Evolutionary conservation across 2,888 invertebrate species (phyloP).

Genomic region (Pardosa pseudoannulata): DNA sequence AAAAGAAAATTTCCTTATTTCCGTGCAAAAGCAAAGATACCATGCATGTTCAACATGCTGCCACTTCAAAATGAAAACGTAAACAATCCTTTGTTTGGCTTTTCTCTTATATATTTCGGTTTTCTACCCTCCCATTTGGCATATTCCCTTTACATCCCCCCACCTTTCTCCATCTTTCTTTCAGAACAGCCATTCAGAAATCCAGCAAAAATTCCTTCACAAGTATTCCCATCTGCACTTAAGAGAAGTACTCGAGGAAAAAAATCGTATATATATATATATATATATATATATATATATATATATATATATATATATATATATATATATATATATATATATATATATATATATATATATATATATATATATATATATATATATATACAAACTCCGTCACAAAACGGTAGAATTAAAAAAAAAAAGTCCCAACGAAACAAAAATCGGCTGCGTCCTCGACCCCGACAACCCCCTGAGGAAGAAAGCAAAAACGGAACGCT

Average conservation of each 20-base stretch:
- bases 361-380: too few species aligned
- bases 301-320: too few species aligned
- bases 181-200: neutral
- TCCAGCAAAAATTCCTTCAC: neutral
- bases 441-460: conserved; percentile 42
- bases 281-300: too few species aligned
- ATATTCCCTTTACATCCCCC: neutral
- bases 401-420: neutral
- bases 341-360: too few species aligned
- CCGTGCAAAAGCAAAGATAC: neutral
- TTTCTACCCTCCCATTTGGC: neutral
- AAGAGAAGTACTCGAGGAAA: neutral
- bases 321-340: too few species aligned
- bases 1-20: too few species aligned
- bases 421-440: conserved; percentile 34
- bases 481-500: conserved; percentile 21
- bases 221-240: conserved; percentile 19
- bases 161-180: too few species aligned
- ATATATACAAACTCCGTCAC: neutral
- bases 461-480: conserved; percentile 15
- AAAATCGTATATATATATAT: neutral
- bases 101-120: neutral
- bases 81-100: conserved; percentile 16
- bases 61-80: neutral
- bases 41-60: neutral